Evolutionary conservation across 2,888 invertebrate genomes (phyloP), one percentile per base, ranked within the genome.

Genomic region (Alloscopus bannaensis): DNA sequence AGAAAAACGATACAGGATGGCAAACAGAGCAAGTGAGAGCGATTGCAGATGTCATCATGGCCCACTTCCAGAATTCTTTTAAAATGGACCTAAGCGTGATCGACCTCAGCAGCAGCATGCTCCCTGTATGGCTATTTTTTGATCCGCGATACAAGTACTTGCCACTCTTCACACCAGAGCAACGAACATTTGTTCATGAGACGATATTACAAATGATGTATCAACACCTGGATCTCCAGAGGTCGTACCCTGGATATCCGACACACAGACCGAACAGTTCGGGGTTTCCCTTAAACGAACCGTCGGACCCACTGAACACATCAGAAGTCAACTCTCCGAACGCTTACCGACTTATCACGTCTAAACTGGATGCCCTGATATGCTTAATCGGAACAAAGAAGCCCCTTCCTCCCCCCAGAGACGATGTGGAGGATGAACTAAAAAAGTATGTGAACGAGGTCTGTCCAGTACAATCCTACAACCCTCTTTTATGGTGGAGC

Each of bases 401-500:
- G 22, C 0, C 13, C 6, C n/a, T 50, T 0, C 16, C 50, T 3
- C 3, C 42, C 2, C 68, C 75, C 2, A 50, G 28, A 6, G 11
- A 6, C 6, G 28, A 50, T 1, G 20, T 4, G 18, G 31, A 60
- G 22, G 52, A 60, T 3, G 82, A 82, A 64, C 24, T 82, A 1
- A 42, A 45, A 36, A 62, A 52, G 11, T 82, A 82, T 20, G 31
- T 72, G 18, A 50, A 47, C 18, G 73, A 80, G n/a, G 71, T 70
- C 4, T 59, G 65, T 3, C 60, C 80, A 0, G 18, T 42, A 0
- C 24, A 71, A 1, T 20, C 59, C 0, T 57, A 71, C 20, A 80
- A 82, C 47, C 82, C 82, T 13, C 64, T 55, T 45, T 47, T 47
- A n/a, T 82, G 82, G 82, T 82, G 82, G 82, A 52, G 47, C 2